These are phyloP conservation scores for Camponotus floridanus DNA, from an alignment of 1,140 invertebrate species.

Conservation along the genomic window DNA sequence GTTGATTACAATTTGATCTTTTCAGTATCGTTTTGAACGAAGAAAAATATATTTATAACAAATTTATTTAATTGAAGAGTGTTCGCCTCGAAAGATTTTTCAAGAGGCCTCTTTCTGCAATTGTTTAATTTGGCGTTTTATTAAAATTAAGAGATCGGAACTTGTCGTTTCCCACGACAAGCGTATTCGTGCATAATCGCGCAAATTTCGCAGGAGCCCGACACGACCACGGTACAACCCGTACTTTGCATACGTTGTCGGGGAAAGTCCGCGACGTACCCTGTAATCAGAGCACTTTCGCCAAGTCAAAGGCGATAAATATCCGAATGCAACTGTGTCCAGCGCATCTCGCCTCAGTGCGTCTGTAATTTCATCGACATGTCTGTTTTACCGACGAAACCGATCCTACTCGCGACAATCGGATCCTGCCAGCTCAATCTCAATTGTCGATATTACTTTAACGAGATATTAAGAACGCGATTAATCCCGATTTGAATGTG, in stretches of 20 bases:
- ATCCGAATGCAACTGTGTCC: conserved; percentile 27
- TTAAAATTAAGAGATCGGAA: neutral
- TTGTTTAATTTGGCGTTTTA: neutral
- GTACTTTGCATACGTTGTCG: conserved; percentile 43
- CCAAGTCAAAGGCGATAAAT: conserved; percentile 43
- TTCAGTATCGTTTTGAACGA: no score
- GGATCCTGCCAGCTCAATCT: neutral
- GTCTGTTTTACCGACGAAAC: conserved; percentile 22
- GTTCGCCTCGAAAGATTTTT: no score
- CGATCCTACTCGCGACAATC: neutral
- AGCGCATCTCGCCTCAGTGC: neutral
- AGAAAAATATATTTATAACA: no score
- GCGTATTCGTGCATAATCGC: conserved; percentile 9
- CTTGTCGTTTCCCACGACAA: conserved; percentile 23
- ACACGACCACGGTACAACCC: neutral
- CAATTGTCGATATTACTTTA: neutral
- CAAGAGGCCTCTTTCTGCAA: no score
- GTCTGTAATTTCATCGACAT: conserved; percentile 47
- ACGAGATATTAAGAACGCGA: neutral
- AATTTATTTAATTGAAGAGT: no score
- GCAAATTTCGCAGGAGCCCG: conserved; percentile 30
- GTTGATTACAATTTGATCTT: no score
- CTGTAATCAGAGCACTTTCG: conserved; percentile 64
- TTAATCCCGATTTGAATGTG: neutral
- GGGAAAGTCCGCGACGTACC: conserved; percentile 50